Conservation (phyloP, 2,113 vertebrate genomes). For the Apodemus sylvaticus region DNA sequence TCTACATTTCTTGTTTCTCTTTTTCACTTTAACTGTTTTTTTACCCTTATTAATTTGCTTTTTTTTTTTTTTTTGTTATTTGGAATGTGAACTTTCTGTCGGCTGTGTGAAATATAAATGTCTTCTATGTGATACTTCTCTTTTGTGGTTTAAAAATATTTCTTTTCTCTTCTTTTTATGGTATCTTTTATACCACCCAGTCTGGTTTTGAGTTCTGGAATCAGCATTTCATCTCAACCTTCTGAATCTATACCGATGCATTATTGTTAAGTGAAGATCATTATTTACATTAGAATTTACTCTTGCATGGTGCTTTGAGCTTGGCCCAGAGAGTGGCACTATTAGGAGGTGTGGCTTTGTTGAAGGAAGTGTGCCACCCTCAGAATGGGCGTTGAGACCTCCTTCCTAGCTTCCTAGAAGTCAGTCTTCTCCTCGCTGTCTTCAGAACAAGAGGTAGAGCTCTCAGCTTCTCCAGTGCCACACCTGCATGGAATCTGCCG, state of each 20-base stretch:
- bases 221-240: background rate
- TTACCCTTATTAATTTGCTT: background rate
- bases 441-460: too few species aligned
- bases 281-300: background rate
- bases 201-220: background rate
- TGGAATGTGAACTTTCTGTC: background rate
- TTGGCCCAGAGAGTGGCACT: too few species aligned
- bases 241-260: background rate
- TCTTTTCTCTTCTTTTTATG: background rate
- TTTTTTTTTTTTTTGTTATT: background rate
- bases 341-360: too few species aligned
- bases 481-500: too few species aligned
- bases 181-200: too few species aligned
- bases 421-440: too few species aligned
- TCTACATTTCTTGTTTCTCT: background rate
- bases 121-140: background rate
- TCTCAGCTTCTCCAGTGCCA: too few species aligned
- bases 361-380: too few species aligned
- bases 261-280: background rate
- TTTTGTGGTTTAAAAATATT: background rate
- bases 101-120: background rate
- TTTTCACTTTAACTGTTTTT: background rate
- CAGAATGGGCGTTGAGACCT: too few species aligned
- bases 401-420: too few species aligned
- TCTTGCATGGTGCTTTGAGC: too few species aligned